Evolutionary conservation across 2,113 vertebrate species (phyloP), one percentile per base, ranked within the genome.

Genomic region (Echinops telfairi): DNA sequence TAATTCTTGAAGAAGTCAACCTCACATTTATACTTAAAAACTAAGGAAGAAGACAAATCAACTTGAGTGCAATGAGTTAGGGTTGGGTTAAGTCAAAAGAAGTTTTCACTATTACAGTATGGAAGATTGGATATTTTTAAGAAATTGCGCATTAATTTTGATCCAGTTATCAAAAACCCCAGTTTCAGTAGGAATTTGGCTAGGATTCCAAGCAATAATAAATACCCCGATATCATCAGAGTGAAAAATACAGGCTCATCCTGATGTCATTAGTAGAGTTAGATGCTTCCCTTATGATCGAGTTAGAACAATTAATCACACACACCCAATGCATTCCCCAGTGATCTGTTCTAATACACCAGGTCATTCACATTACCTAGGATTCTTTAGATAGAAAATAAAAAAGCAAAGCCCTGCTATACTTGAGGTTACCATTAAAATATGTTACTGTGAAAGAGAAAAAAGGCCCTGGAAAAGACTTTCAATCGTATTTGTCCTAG

Each of bases 161-260:
- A 96, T 93, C 60, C 4, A 60, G 31, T 94, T 93, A 95, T 95
- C 88, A 93, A 86, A 95, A 8, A 89, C 71, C 43, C 31, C 60
- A 80, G 71, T 86, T 91, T 93, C 85, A 83, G 23, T 83, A 88
- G 71, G 90, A 95, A 95, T 88, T 95, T 86, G 58, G 86, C 60
- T 38, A 68, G 57, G 20, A 92, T 92, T 77, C 75, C 53, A 88
- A 96, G 58, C 38, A 94, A 81, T 77, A 77, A 70, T 83, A 81
- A 96, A 94, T 75, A 47, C 20, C 88, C 83, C 89, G 80, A 92
- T 96, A 94, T 19, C 87, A 95, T 94, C 93, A 93, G 64, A 57
- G 33, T 83, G 36, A 93, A 76, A 94, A 81, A 40, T 77, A 15
- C 1, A 78, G 60, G 19, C 58, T 93, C 71, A 80, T 47, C 23